These are phyloP conservation scores for Epinephelus awoara DNA, from an alignment of 2,797 vertebrate genomes.

Conservation along the genomic window DNA sequence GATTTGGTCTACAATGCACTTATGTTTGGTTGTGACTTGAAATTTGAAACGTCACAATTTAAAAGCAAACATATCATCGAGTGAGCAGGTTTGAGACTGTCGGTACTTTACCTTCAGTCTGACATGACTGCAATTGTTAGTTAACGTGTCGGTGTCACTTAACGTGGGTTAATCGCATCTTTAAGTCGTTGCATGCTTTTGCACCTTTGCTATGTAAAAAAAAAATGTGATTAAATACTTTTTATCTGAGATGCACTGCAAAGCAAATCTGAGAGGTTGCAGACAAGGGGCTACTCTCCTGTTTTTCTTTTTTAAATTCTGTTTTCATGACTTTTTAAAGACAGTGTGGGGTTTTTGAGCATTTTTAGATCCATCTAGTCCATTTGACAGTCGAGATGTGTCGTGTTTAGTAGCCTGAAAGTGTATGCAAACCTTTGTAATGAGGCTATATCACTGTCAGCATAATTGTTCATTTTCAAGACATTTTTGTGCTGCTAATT, in stretches of 20 bases:
- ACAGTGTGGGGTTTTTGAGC: constrained; percentile 69
- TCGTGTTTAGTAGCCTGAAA: constrained; percentile 49
- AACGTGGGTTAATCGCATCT: constrained; percentile 73
- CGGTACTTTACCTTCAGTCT: constrained; percentile 51
- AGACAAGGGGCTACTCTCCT: constrained; percentile 60
- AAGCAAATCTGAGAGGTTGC: constrained; percentile 70
- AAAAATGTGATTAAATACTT: constrained; percentile 72
- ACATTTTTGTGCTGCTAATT: constrained; percentile 61
- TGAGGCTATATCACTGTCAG: constrained; percentile 57
- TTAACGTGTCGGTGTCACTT: constrained; percentile 65
- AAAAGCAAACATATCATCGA: constrained; percentile 79
- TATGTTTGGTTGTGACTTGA: constrained; percentile 79
- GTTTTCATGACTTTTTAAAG: constrained; percentile 59
- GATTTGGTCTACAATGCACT: constrained; percentile 81
- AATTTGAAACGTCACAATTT: constrained; percentile 77
- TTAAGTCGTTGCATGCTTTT: constrained; percentile 79
- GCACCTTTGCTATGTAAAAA: constrained; percentile 78
- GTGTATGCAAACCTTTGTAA: constrained; percentile 55
- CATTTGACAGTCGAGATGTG: constrained; percentile 52
- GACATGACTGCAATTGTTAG: constrained; percentile 56
- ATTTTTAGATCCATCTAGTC: constrained; percentile 58
- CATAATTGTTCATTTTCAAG: constrained; percentile 45
- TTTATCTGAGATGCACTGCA: constrained; percentile 84
- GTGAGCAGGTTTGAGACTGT: constrained; percentile 55
- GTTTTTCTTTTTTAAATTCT: constrained; percentile 24